These are phyloP conservation scores for Natator depressus DNA, from an alignment of 2,113 vertebrate genomes.

Conservation along the genomic window DNA sequence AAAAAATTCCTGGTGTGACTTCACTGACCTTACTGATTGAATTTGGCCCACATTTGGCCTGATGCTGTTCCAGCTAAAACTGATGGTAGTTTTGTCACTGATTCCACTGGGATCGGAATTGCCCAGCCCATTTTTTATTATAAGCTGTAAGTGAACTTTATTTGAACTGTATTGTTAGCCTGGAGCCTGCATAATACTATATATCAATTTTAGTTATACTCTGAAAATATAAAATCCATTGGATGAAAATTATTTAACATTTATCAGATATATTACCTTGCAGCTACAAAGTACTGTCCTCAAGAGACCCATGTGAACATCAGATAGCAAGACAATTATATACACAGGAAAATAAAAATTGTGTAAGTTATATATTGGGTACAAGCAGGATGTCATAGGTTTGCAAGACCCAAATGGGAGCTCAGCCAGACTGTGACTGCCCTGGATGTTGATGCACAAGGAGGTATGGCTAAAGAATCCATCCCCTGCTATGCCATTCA, in stretches of 20 bases:
- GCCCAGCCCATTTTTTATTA: neutral
- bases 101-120: constrained; percentile 9
- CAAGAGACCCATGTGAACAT: constrained; percentile 30
- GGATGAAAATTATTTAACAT: constrained; percentile 52
- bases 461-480: neutral
- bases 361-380: constrained; percentile 1
- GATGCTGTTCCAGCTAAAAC: neutral
- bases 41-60: neutral
- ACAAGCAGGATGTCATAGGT: neutral
- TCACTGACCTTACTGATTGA: constrained; percentile 4
- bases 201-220: constrained; percentile 34
- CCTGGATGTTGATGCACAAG: neutral
- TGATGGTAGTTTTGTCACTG: neutral
- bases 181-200: constrained; percentile 18
- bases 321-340: neutral
- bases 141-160: constrained; percentile 9
- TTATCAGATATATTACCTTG: constrained; percentile 44
- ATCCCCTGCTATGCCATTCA: neutral
- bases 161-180: constrained; percentile 41
- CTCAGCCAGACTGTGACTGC: neutral
- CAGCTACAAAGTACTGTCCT: constrained; percentile 18
- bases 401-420: neutral
- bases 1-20: neutral
- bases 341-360: constrained; percentile 24
- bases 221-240: constrained; percentile 45